Evolutionary conservation across 2,113 vertebrate genomes (phyloP).

Genomic region (Theropithecus gelada): DNA sequence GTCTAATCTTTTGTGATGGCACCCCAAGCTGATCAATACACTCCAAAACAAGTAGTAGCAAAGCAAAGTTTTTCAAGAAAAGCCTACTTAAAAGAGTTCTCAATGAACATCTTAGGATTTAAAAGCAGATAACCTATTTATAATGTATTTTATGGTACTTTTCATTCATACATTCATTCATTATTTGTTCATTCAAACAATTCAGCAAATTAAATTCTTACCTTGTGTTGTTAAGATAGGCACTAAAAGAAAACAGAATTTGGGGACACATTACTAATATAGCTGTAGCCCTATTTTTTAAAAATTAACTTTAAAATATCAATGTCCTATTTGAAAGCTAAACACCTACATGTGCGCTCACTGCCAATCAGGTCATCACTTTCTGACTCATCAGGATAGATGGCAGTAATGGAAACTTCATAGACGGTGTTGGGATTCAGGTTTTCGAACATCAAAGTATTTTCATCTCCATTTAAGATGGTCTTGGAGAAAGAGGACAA

Average conservation of each 20-base stretch:
- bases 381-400: slow-evolving; percentile 98
- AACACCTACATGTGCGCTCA: slow-evolving; percentile 92
- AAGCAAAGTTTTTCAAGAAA: slow-evolving; percentile 26
- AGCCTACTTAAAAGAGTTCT: neutral
- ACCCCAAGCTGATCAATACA: neutral
- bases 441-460: slow-evolving; percentile 87
- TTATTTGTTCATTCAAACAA: neutral
- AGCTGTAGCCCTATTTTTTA: neutral
- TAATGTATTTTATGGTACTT: neutral
- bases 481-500: slow-evolving; percentile 81
- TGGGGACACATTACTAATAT: slow-evolving; percentile 53
- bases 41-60: neutral
- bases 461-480: slow-evolving; percentile 91
- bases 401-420: slow-evolving; percentile 93
- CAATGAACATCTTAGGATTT: neutral
- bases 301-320: slow-evolving; percentile 30
- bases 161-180: neutral
- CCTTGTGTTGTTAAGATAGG: slow-evolving; percentile 85
- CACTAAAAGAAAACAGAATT: slow-evolving; percentile 86
- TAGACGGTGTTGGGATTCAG: slow-evolving; percentile 93
- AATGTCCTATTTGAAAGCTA: neutral
- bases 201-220: slow-evolving; percentile 83
- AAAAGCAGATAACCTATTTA: neutral
- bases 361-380: slow-evolving; percentile 93
- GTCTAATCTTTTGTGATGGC: neutral